Base-by-base conservation (phyloP, 2,797 vertebrate species). In the Lophura swinhoii region DNA sequence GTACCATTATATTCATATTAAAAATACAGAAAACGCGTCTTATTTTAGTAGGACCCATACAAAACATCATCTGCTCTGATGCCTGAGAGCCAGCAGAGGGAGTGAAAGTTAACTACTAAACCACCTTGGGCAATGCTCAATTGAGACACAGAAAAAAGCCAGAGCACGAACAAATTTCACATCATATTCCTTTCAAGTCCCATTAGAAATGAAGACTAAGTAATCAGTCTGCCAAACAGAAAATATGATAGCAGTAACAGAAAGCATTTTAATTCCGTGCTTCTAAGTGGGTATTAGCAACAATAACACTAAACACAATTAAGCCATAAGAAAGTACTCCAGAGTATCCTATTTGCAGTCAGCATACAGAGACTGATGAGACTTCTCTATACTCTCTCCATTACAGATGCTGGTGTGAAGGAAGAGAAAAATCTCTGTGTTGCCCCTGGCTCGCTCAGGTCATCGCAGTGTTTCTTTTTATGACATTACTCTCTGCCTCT, bases 71-170 rank as follows among this genome's bases (percentile, higher is more conserved):
- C 56, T 93, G 92, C 71, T 94, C 58, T 90, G 46, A 73, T 76
- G 80, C 56, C 68, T 69, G 70, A 35, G 55, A 93, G 33, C 95
- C 95, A 96, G 95, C 86, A 96, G 95, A 94, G 96, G 95, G 96
- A 94, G 96, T 26, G 73, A 69, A 87, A 72, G 84, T 86, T 83
- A 91, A 37, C 60, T 14, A 5, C 56, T 72, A 37, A 89, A 51
- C 33, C 20, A 63, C 80, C 64, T 33, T 58, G 63, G 76, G 48
- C 49, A 68, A 4, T 3, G 24, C 3, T 11, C 35, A 53, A 18
- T 44, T 49, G 39, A 86, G 69, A 37, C 10, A 33, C 23, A 58
- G 69, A 44, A 78, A 78, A 67, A 87, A 21, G 4, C 49, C 51
- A 28, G 37, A 35, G 49, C 24, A n/a, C n/a, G 53, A 56, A 68